A percentile compares a stretch with the other conserved stretches of the same genome.
Conservation (phyloP, 2,888 invertebrate genomes). For the Tachina lurida region DNA sequence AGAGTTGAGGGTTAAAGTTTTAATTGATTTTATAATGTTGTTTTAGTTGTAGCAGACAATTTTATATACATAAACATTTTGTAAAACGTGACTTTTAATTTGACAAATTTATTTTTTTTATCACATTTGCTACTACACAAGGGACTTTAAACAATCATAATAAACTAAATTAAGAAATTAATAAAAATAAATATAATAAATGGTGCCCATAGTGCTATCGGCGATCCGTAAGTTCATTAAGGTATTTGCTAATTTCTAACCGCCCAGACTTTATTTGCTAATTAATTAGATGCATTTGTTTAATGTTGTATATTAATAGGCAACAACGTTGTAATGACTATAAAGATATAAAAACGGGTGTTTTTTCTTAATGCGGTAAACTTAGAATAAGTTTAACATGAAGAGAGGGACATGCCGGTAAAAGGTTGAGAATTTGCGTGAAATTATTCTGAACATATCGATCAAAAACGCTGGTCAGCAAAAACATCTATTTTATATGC, state of each 20-base stretch:
- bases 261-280: neutral
- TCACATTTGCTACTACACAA: conserved; percentile 11
- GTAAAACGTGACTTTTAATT: conserved; percentile 65
- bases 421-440: too few species aligned
- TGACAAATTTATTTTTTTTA: conserved; percentile 47
- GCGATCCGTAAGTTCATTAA: neutral
- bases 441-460: too few species aligned
- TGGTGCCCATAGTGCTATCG: neutral
- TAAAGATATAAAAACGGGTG: too few species aligned
- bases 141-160: neutral
- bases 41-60: conserved; percentile 39
- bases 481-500: too few species aligned
- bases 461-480: too few species aligned
- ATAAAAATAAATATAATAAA: neutral
- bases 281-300: neutral
- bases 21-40: conserved; percentile 57
- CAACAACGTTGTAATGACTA: too few species aligned
- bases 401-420: too few species aligned
- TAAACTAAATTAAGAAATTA: neutral
- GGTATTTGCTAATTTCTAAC: neutral
- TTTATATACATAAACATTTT: conserved; percentile 33
- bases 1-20: conserved; percentile 49
- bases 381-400: too few species aligned
- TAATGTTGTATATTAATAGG: too few species aligned
- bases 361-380: too few species aligned